Percentiles rank a stretch among this genome's conserved stretches.
Evolutionary conservation across 2,888 invertebrate genomes (phyloP).

Genomic region (Cistogaster globosa): DNA sequence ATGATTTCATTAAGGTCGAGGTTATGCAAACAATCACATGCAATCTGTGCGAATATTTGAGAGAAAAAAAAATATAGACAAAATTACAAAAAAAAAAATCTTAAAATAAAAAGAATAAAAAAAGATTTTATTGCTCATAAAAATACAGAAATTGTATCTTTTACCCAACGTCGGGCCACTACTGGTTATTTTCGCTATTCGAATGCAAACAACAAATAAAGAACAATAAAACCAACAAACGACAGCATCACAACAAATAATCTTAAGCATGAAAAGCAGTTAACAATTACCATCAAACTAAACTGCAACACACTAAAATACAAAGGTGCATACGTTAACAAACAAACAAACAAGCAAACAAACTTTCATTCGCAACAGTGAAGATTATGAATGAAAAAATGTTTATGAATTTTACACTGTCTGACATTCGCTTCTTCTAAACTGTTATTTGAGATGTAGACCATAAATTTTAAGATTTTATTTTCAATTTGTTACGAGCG

Average conservation of each 20-base stretch:
- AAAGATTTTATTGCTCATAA: slow-evolving; percentile 72
- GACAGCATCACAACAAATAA: slow-evolving; percentile 63
- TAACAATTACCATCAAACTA: slow-evolving; percentile 65
- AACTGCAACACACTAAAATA: slow-evolving; percentile 12
- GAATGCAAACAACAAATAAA: neutral
- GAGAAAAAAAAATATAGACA: neutral
- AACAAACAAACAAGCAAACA: neutral
- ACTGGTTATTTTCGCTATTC: slow-evolving; percentile 50
- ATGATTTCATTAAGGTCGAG: slow-evolving; percentile 81
- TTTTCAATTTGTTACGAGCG: slow-evolving; percentile 66
- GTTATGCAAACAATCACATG: slow-evolving; percentile 79
- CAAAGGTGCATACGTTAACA: too few species aligned
- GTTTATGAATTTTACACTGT: slow-evolving; percentile 51
- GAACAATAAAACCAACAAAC: slow-evolving; percentile 37
- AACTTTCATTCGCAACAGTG: slow-evolving; percentile 25
- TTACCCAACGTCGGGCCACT: slow-evolving; percentile 48
- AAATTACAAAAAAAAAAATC: slow-evolving; percentile 2
- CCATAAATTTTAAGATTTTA: slow-evolving; percentile 65
- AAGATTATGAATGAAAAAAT: slow-evolving; percentile 62
- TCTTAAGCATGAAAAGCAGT: slow-evolving; percentile 68
- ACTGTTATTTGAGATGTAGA: slow-evolving; percentile 55
- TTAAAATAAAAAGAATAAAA: slow-evolving; percentile 35
- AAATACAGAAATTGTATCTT: slow-evolving; percentile 61
- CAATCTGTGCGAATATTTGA: slow-evolving; percentile 69
- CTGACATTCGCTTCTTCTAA: slow-evolving; percentile 24